Evolutionary conservation across 2,888 invertebrate genomes (phyloP).

Genomic region (Anorthoa munda): DNA sequence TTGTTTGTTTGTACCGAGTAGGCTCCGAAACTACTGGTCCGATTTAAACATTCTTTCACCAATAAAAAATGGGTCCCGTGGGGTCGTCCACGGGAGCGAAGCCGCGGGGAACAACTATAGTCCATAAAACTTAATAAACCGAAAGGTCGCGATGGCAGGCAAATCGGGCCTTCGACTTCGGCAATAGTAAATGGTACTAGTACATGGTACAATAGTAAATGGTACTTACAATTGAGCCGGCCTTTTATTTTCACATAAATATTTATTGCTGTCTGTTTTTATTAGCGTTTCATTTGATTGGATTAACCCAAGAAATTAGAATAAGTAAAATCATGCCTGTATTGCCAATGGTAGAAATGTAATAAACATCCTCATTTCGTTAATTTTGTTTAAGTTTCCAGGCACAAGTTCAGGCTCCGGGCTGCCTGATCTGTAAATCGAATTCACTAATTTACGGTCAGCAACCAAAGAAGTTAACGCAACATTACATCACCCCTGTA

Average conservation of each 20-base stretch:
- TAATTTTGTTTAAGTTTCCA: too few species aligned
- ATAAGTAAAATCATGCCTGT: background rate
- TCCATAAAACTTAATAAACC: conserved; percentile 29
- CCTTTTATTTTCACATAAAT: conserved; percentile 2
- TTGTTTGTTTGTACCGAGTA: too few species aligned
- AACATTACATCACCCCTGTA: too few species aligned
- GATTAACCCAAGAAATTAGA: too few species aligned
- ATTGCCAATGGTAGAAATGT: background rate
- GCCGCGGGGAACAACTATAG: too few species aligned
- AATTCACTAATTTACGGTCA: background rate
- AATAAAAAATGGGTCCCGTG: too few species aligned
- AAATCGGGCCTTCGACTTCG: conserved; percentile 16
- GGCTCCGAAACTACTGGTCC: too few species aligned
- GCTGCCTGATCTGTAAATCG: background rate
- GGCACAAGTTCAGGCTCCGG: too few species aligned
- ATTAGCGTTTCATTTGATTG: conserved; percentile 22
- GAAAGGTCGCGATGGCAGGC: conserved; percentile 9
- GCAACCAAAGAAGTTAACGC: too few species aligned
- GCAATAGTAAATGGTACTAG: conserved; percentile 27
- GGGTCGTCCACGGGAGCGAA: too few species aligned
- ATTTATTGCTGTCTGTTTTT: conserved; percentile 29
- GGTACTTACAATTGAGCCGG: conserved; percentile 4
- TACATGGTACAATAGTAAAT: conserved; percentile 35
- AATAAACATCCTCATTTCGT: too few species aligned
- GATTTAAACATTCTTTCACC: too few species aligned